A percentile compares a stretch with the other conserved stretches of the same genome.
Conservation (phyloP, 1,140 invertebrate genomes). For the Conus betulinus region DNA sequence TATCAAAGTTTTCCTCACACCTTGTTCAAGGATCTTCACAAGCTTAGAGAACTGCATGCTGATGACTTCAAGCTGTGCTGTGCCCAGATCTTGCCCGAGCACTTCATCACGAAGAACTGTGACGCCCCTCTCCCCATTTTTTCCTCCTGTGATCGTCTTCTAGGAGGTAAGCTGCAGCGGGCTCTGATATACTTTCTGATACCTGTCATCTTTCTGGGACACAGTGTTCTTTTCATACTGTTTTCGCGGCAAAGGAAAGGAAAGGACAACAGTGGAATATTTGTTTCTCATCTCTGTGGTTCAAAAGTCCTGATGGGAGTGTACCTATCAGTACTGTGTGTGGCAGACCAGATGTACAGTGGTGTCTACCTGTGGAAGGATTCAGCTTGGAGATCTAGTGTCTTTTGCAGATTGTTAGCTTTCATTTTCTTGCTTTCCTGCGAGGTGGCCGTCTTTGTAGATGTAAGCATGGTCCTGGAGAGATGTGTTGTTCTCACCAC, state of each 20-base stretch:
- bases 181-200: constrained; percentile 43
- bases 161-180: constrained; percentile 2
- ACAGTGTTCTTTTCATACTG: constrained; percentile 43
- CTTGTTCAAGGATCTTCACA: constrained; percentile 10
- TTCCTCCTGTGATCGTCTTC: constrained; percentile 47
- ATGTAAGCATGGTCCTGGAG: constrained; percentile 51
- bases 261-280: constrained; percentile 11
- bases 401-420: constrained; percentile 45
- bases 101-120: constrained; percentile 35
- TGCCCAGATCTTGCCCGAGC: constrained; percentile 18
- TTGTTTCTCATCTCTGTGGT: constrained; percentile 48
- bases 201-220: constrained; percentile 41
- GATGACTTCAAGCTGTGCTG: constrained; percentile 52
- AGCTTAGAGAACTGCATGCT: constrained; percentile 19
- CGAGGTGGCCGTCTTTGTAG: constrained; percentile 27
- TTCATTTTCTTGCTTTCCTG: constrained; percentile 13
- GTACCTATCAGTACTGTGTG: too few species aligned
- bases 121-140: constrained; percentile 36
- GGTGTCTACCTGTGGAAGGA: constrained; percentile 32
- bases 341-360: constrained; percentile 51
- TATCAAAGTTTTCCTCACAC: neutral
- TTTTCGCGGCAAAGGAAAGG: neutral
- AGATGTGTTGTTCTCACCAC: neutral
- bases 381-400: constrained; percentile 53
- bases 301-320: too few species aligned